These are phyloP conservation scores for Picus viridis DNA, from an alignment of 2,797 vertebrate species.

Conservation along the genomic window DNA sequence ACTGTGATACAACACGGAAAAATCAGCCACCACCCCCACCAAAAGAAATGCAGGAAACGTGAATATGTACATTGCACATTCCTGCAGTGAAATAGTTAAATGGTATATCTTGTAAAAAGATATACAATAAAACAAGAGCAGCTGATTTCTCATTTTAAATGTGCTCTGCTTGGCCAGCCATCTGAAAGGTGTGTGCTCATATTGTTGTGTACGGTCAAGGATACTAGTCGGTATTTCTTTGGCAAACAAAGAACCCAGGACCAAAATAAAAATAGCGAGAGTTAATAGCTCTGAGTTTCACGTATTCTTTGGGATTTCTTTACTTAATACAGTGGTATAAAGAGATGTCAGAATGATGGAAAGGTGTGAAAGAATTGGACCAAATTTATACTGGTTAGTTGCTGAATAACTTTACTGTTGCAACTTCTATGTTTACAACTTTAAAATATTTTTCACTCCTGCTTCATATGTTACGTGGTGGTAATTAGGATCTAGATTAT, in stretches of 20 bases:
- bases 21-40: background rate
- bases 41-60: background rate
- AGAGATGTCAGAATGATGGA: background rate
- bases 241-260: background rate
- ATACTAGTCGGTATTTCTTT: background rate
- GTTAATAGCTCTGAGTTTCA: constrained; percentile 26
- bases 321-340: background rate
- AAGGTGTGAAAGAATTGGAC: background rate
- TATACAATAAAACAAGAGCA: background rate
- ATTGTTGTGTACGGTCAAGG: background rate
- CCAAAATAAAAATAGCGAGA: background rate
- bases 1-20: background rate
- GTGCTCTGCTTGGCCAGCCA: background rate
- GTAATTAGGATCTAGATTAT: background rate
- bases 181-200: background rate
- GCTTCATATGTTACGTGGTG: background rate
- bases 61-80: background rate
- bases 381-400: background rate
- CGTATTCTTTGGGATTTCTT: background rate
- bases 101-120: background rate
- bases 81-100: constrained; percentile 31
- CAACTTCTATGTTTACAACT: constrained; percentile 34
- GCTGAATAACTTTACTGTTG: background rate
- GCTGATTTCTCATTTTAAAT: background rate
- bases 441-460: background rate